Percentiles rank a stretch among this genome's conserved stretches.
Evolutionary conservation across 2,113 vertebrate species (phyloP).

Genomic region (cat (Felis catus)): DNA sequence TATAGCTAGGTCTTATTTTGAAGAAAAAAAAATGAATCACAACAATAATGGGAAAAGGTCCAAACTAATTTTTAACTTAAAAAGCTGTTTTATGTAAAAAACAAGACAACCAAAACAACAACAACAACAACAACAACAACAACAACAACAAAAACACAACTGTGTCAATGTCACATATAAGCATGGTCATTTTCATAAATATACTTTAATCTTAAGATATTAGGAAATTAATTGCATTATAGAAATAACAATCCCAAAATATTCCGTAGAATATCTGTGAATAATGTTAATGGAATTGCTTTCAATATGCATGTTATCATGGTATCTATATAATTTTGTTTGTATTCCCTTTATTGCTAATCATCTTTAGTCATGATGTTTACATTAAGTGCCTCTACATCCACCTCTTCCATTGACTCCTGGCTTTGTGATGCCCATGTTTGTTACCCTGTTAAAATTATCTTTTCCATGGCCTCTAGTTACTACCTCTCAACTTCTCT

Average conservation of each 20-base stretch:
- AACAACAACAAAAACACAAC: too few relatives aligned
- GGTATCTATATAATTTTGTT: not conserved
- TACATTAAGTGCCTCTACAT: not conserved
- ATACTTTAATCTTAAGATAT: constrained; percentile 56
- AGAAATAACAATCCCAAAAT: constrained; percentile 3
- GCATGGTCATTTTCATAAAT: constrained; percentile 3
- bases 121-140: too few relatives aligned
- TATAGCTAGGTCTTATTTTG: constrained; percentile 34
- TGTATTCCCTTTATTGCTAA: not conserved
- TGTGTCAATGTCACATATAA: not conserved
- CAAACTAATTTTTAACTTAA: constrained; percentile 13
- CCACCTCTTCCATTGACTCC: not conserved
- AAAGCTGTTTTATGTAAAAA: not conserved
- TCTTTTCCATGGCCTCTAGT: not conserved
- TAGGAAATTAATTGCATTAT: constrained; percentile 64
- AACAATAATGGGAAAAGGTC: not conserved
- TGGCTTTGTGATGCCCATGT: not conserved
- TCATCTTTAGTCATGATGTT: not conserved
- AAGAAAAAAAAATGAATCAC: not conserved
- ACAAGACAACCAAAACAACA: too few relatives aligned
- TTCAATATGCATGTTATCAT: not conserved
- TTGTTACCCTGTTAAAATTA: not conserved
- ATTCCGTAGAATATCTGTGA: not conserved
- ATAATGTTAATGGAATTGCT: not conserved
- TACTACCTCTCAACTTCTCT: not conserved